Base-by-base conservation (phyloP, 2,797 vertebrate genomes). In the Coilia nasus region DNA sequence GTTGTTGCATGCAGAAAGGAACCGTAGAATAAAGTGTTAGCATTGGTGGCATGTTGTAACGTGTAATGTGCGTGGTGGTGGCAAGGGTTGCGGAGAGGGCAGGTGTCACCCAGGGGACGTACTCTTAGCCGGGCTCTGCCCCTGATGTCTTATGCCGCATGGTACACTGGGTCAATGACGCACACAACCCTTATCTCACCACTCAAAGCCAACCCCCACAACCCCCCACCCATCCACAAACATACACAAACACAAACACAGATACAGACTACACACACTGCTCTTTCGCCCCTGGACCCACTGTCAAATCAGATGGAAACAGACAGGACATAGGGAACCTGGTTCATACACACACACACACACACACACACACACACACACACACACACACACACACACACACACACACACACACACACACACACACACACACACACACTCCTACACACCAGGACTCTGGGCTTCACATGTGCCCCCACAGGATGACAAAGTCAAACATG, bases 241-340 rank as follows among this genome's bases (percentile, higher is more conserved):
- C 67, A 17, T 10, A 67, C 62, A 28, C 25, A 67, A 1, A 67
- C 25, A 31, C 62, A 28, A 7, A 1, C 7, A 67, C 4, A 14
- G 23, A 28, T 25, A 28, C 14, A 14, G 2, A 7, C 62, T 88
- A 91, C 90, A 67, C 7, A 67, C n/a, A 64, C 14, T 23, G 25
- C 25, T 90, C 90, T 94, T 93, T 11, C 92, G 92, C 93, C 87
- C 91, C 92, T 86, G 87, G 90, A 91, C 85, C 93, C 90, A 90
- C 88, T 88, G 86, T 75, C 4, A 41, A 75, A 28, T 75, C 82
- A 86, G 83, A 91, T 90, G 89, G 83, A 90, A 82, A 60, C 64
- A 87, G 57, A 71, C 88, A 84, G 75, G 12, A 31, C 86, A 80
- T 35, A 44, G 83, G 85, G 82, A 88, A 84, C 84, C 60, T 35